phyloP scores from a whole-genome alignment of 2,888 invertebrate genomes.

The Aphelenchoides bicaudatus region DNA sequence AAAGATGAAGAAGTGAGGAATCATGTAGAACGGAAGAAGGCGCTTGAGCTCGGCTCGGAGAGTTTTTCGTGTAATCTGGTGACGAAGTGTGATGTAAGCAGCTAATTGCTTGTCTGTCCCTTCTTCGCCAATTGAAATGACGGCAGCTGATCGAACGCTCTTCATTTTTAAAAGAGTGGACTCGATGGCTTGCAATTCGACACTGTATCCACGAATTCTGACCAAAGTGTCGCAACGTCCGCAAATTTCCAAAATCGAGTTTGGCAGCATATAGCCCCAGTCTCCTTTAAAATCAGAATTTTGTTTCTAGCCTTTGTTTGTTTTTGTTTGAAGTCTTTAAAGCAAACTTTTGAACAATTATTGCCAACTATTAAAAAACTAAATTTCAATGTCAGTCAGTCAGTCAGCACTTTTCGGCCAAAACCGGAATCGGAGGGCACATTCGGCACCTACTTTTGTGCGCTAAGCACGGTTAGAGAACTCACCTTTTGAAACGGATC shows the following conservation, averaged over 20 bases:
- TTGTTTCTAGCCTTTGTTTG: too few species aligned
- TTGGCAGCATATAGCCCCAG: constrained; percentile 62
- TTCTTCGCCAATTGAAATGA: constrained; percentile 62
- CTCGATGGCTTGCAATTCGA: constrained; percentile 64
- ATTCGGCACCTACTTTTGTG: too few species aligned
- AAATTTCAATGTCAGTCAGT: too few species aligned
- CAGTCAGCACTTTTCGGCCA: too few species aligned
- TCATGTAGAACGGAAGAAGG: constrained; percentile 63
- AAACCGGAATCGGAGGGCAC: too few species aligned
- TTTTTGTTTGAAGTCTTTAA: too few species aligned
- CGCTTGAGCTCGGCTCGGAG: constrained; percentile 61
- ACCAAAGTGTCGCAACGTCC: constrained; percentile 64
- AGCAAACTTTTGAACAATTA: too few species aligned
- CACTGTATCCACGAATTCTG: constrained; percentile 63
- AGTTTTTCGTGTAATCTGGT: constrained; percentile 58
- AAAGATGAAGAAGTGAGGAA: constrained; percentile 55
- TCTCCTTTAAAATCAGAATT: constrained; percentile 62
- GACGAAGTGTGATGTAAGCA: constrained; percentile 61
- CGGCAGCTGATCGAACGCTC: constrained; percentile 61
- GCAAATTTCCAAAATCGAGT: constrained; percentile 63
- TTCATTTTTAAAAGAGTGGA: constrained; percentile 60
- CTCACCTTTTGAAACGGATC: too few species aligned
- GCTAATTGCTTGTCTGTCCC: constrained; percentile 63
- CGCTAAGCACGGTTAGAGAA: too few species aligned
- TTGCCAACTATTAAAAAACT: too few species aligned